Evolutionary conservation across 2,888 invertebrate species (phyloP).

Genomic region (Unio delphinus): DNA sequence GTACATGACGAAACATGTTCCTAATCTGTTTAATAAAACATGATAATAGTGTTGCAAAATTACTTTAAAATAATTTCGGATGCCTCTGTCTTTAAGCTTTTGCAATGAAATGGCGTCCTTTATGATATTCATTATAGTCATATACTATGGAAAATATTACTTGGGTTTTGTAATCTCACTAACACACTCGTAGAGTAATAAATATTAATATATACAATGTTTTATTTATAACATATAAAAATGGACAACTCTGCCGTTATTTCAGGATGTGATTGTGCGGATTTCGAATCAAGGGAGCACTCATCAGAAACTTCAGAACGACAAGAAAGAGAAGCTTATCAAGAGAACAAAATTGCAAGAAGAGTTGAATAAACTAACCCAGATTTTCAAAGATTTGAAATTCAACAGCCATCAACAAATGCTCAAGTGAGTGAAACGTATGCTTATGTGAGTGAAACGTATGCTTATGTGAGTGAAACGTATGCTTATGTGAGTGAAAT

Average conservation of each 20-base stretch:
- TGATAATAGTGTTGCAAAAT: too few relatives aligned
- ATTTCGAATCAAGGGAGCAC: conserved; percentile 48
- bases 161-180: neutral
- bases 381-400: conserved; percentile 44
- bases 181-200: neutral
- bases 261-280: conserved; percentile 54
- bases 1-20: too few relatives aligned
- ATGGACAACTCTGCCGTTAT: neutral
- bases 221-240: neutral
- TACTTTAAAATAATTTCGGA: too few relatives aligned
- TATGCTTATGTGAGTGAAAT: too few relatives aligned
- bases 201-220: neutral
- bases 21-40: too few relatives aligned
- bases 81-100: too few relatives aligned
- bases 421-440: conserved; percentile 32
- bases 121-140: too few relatives aligned
- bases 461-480: too few relatives aligned
- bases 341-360: conserved; percentile 34
- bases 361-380: conserved; percentile 41
- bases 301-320: conserved; percentile 29
- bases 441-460: too few relatives aligned
- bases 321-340: conserved; percentile 43
- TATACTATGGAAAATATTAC: neutral
- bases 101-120: neutral
- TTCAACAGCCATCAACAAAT: conserved; percentile 52